These are phyloP conservation scores for Psilopsiagon aurifrons DNA, from an alignment of 2,113 vertebrate genomes.

Conservation along the genomic window DNA sequence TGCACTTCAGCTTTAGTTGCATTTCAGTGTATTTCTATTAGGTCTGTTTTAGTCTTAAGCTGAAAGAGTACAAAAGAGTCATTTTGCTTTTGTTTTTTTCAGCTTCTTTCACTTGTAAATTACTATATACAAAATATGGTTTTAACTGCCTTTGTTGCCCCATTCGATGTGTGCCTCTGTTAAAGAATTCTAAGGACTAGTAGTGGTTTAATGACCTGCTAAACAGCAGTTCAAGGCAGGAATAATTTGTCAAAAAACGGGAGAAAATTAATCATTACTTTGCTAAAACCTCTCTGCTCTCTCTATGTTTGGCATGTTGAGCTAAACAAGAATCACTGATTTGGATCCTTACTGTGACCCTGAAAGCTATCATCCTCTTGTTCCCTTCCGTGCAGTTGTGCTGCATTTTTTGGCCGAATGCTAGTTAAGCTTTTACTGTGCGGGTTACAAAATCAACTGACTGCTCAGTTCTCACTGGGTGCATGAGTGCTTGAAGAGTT, in stretches of 20 bases:
- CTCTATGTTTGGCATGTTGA: neutral
- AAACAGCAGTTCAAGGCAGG: slow-evolving; percentile 64
- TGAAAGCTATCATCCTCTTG: neutral
- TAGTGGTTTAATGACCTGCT: slow-evolving; percentile 24
- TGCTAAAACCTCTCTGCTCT: neutral
- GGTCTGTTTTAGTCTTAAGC: neutral
- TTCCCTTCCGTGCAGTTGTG: neutral
- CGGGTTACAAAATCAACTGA: slow-evolving; percentile 57
- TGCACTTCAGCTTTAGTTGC: neutral
- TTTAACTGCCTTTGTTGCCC: neutral
- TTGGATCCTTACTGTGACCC: neutral
- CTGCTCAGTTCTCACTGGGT: slow-evolving; percentile 55
- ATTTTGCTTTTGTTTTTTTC: neutral
- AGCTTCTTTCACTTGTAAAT: neutral
- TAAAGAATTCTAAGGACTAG: neutral
- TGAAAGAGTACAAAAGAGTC: neutral
- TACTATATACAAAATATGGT: neutral
- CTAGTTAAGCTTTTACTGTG: slow-evolving; percentile 53
- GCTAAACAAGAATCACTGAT: neutral
- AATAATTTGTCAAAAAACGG: slow-evolving; percentile 29
- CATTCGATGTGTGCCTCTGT: neutral
- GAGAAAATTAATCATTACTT: slow-evolving; percentile 70
- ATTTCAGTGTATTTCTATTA: neutral
- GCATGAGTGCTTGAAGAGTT: slow-evolving; percentile 50
- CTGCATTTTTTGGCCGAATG: slow-evolving; percentile 7